A percentile compares a stretch with the other conserved stretches of the same genome.
phyloP scores from a whole-genome alignment of 2,888 invertebrate species.

The Eupithecia pulchellata region DNA sequence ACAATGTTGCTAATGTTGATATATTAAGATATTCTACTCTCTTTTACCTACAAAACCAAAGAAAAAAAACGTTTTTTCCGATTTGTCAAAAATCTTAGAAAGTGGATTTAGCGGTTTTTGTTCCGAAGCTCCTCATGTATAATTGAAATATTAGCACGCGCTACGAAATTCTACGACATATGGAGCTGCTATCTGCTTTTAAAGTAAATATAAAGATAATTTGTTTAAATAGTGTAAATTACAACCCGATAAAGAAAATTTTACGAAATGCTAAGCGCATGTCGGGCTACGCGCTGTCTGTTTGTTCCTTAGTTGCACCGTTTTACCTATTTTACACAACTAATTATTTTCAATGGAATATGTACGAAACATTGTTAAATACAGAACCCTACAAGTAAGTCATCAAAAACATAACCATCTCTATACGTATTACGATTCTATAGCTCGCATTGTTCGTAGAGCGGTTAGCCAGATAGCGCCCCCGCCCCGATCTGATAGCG shows the following conservation, averaged over 20 bases:
- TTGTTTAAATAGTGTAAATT: too few relatives aligned
- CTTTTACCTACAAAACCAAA: too few relatives aligned
- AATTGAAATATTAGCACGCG: too few relatives aligned
- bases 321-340: neutral
- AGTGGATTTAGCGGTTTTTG: too few relatives aligned
- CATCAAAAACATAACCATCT: neutral
- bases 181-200: too few relatives aligned
- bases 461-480: slow-evolving; percentile 57
- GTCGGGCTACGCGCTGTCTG: neutral
- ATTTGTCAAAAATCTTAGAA: too few relatives aligned
- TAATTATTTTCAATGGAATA: neutral
- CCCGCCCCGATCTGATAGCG: slow-evolving; percentile 72
- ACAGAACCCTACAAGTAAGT: neutral
- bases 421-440: neutral
- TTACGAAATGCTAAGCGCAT: neutral
- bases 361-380: neutral
- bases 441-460: slow-evolving; percentile 33
- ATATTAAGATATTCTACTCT: too few relatives aligned
- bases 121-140: too few relatives aligned
- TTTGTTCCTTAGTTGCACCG: neutral
- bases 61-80: too few relatives aligned
- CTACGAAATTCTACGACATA: too few relatives aligned
- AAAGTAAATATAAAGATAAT: too few relatives aligned
- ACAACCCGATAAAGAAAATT: neutral
- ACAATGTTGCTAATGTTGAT: too few relatives aligned